Base-by-base conservation (phyloP, 1,140 invertebrate genomes). In the Camponotus pennsylvanicus region DNA sequence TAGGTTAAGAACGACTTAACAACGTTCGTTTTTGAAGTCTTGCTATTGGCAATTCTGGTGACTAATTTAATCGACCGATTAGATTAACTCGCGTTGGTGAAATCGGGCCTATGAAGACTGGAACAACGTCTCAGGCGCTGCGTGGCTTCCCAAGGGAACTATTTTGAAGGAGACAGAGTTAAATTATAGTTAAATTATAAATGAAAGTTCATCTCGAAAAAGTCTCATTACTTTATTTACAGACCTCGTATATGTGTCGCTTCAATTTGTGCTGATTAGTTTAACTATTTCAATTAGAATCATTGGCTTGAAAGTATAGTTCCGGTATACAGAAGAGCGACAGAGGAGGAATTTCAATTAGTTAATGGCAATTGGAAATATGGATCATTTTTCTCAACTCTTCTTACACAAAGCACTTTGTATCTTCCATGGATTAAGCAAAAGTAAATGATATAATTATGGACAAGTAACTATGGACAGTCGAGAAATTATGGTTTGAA, bases 331-430 rank as follows among this genome's bases (percentile, higher is more conserved):
- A 96, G 98, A 86, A 84, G 94, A 59, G 96, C 96, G 3, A 97
- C 96, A 13, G 95, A 96, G 42, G 96, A 97, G 52, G 98, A 98
- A 94, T 93, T 98, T 9, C 95, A 96, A 89, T 87, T 97, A 1
- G 97, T 97, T 87, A 96, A 97, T 2, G 96, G 96, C 15, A 95
- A 96, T 57, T 98, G 97, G 97, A 98, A 98, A 93, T 98, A 97
- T 90, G 98, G 98, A 13, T 96, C 97, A 0, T 98, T 96, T 93
- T 98, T 97, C 86, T 97, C 96, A 37, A 98, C 98, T 3, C 92
- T 98, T 66, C 94, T 98, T 45, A 97, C 97, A 1, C 97, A 98
- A 89, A 97, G 97, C 61, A 95, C 95, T 27, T 93, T 96, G 3
- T 98, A 97, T 94, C 94, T 98, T 67, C 97, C 97, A 0, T 98